Percentiles rank a stretch among this genome's conserved stretches.
Conservation (phyloP, 1,140 invertebrate species). For the Brachystomella parvula region DNA sequence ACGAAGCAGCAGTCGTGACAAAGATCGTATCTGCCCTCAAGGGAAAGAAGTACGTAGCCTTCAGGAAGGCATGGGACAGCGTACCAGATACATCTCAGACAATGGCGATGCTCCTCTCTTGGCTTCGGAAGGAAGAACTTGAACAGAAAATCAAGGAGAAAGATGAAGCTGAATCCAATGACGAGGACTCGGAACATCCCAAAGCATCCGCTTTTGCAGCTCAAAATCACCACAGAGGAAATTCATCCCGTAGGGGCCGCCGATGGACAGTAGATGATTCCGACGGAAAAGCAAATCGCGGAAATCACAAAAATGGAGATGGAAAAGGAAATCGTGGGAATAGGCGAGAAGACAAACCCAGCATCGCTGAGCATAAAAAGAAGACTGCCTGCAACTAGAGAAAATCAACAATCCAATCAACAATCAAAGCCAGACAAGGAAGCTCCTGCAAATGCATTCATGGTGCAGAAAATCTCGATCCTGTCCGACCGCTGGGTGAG, state of each 20-base stretch:
- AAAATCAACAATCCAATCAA: too few species aligned
- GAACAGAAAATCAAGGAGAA: background rate
- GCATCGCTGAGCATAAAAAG: background rate
- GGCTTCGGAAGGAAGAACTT: background rate
- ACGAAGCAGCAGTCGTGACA: background rate
- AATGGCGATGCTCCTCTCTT: background rate
- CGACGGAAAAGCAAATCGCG: background rate
- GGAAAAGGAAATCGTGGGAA: background rate
- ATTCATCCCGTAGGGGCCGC: background rate
- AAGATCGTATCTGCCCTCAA: background rate
- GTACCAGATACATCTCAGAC: background rate
- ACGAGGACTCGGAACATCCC: background rate
- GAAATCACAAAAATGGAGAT: background rate
- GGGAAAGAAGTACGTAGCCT: background rate
- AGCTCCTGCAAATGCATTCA: background rate
- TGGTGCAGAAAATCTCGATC: background rate
- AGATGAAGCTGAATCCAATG: background rate
- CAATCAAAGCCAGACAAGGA: background rate
- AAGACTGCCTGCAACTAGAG: background rate
- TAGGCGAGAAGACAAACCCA: background rate
- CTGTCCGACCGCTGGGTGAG: background rate
- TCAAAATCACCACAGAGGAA: background rate
- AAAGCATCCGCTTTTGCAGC: background rate
- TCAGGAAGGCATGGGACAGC: too few species aligned
- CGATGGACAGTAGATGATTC: background rate